Conservation (phyloP, 2,797 vertebrate species). For the Selene dorsalis region DNA sequence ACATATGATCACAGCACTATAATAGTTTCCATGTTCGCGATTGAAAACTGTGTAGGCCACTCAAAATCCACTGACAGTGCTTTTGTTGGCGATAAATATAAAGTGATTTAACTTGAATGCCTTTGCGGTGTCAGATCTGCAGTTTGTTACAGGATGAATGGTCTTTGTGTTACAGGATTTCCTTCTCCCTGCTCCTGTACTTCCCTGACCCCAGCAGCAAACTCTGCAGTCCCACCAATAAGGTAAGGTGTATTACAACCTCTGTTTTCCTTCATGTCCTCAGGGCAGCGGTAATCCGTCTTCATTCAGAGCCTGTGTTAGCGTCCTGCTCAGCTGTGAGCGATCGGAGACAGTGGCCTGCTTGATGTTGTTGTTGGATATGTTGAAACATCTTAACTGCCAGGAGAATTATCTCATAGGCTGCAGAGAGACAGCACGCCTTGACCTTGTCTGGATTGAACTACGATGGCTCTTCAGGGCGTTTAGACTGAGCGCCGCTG, state of each 20-base stretch:
- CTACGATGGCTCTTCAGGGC: constrained; percentile 54
- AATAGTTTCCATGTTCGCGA: constrained; percentile 16
- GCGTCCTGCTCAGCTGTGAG: constrained; percentile 32
- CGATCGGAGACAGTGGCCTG: constrained; percentile 17
- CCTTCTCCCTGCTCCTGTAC: constrained; percentile 38
- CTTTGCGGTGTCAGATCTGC: constrained; percentile 2
- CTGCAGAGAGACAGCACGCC: constrained; percentile 42
- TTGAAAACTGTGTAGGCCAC: neutral
- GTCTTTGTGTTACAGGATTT: constrained; percentile 69
- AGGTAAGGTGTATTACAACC: constrained; percentile 57
- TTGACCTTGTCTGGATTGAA: constrained; percentile 73
- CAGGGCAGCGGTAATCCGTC: constrained; percentile 7
- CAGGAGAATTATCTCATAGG: constrained; percentile 52
- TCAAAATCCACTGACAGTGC: neutral
- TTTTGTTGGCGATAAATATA: neutral
- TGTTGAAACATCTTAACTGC: constrained; percentile 31
- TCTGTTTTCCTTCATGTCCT: neutral
- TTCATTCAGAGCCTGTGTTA: constrained; percentile 24
- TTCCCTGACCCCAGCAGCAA: constrained; percentile 33
- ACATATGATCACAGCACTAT: constrained; percentile 5
- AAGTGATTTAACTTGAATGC: neutral
- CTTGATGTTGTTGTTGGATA: constrained; percentile 55
- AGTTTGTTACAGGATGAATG: constrained; percentile 27
- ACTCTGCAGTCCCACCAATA: constrained; percentile 23
- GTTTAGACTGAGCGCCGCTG: constrained; percentile 35